Evolutionary conservation across 2,113 vertebrate genomes (phyloP), one percentile per base, ranked within the genome.

Genomic region (Mormyrus lacerda): DNA sequence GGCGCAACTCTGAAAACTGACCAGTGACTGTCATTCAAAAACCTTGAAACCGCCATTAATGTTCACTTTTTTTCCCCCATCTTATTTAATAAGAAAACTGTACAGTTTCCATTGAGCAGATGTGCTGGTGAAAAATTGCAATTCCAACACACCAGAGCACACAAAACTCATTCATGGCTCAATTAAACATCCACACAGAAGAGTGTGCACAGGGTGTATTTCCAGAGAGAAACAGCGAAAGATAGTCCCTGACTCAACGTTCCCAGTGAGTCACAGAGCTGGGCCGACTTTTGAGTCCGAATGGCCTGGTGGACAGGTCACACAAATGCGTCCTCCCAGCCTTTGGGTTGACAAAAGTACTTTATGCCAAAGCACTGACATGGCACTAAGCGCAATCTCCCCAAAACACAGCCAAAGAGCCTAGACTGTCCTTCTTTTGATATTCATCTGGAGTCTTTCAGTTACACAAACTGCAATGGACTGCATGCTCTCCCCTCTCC

Each of bases 201-300:
- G 61, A 73, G 82, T 76, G 61, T 87, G 84, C 39, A 39, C 42
- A 61, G 50, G 55, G 79, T 90, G 87, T 89, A 88, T 8, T 50
- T 79, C 44, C 69, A 42, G 90, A 90, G 90, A 91, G 89, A 93
- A 91, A 91, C 83, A 90, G 91, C 91, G 89, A 31, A 83, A 11
- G 76, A 89, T 83, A 35, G 51, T 88, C 76, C 47, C 65, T 82
- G 86, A 89, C 88, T 90, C 89, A 79, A 91, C 89, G 90, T 91
- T 90, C 92, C 84, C 90, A 91, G 90, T 91, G 92, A 92, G 90
- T 93, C 93, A 93, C 86, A 89, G 79, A 79, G 90, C 89, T 87
- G 89, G 92, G 90, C 90, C 88, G 87, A 91, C 91, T 88, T 88
- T 42, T 89, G 35, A 19, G 39, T 89, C 79, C 27, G 53, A n/a